Evolutionary conservation across 2,797 vertebrate species (phyloP), one percentile per base, ranked within the genome.

Genomic region (Heteromormyrus szaboi): DNA sequence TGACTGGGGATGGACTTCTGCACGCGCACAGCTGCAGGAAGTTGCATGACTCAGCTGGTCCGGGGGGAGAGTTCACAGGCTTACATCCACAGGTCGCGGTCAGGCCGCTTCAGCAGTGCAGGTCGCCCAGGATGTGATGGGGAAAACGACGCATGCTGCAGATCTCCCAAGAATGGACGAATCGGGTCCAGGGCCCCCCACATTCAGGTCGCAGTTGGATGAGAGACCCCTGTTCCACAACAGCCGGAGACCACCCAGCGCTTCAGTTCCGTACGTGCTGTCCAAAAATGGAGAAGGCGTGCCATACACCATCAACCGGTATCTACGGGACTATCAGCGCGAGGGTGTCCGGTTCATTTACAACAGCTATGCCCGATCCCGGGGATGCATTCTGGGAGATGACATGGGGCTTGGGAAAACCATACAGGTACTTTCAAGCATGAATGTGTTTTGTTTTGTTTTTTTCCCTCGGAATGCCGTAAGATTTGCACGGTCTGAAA

Each of bases 381-480:
- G 92, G 90, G 98, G 98, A 0, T 99, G 98, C 92, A 96, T 99
- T 93, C 96, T 99, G 90, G 98, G 98, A 76, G 98, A 99, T 90
- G 98, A 99, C 91, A 99, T 99, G 98, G 98, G 98, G 54, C 97
- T 99, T 89, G 98, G 98, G 90, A 99, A 99, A 95, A 99, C 98
- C 72, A 93, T 99, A 89, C 98, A 99, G 97, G 98, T 99, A 96
- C 86, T 65, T 51, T 88, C 17, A 22, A 12, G 4, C 53, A 48
- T 53, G 53, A 85, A 59, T 29, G 17, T 76, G 29, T 88, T 56
- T 88, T 76, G 29, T 88, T 44, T 83, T 83, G 41, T 41, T 56
- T 88, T 17, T 83, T 83, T 44, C 5, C 19, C 5, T 41, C 17
- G 5, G 68, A 76, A 25, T 25, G 44, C 14, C 54, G 3, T 88